A percentile compares a stretch with the other conserved stretches of the same genome.
Conservation (phyloP, 2,113 vertebrate genomes). For the Leucosticte australis region DNA sequence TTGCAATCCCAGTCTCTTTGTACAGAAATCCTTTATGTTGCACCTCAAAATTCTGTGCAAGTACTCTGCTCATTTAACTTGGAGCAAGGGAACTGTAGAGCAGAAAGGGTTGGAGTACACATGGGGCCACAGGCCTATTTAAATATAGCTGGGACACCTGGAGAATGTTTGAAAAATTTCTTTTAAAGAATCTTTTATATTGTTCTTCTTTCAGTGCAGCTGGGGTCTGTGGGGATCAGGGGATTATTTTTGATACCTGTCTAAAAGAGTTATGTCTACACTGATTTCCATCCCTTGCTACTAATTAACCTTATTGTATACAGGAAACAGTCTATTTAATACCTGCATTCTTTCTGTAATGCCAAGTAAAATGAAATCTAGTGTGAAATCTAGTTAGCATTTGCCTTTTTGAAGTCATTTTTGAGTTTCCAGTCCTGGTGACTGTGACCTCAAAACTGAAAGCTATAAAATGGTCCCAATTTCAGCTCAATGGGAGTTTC, state of each 20-base stretch:
- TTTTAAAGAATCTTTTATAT: slow-evolving; percentile 77
- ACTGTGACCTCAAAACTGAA: slow-evolving; percentile 81
- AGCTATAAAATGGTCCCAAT: slow-evolving; percentile 67
- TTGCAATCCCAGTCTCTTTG: slow-evolving; percentile 65
- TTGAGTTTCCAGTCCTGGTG: slow-evolving; percentile 78
- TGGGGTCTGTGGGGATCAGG: slow-evolving; percentile 75
- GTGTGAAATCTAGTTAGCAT: slow-evolving; percentile 83
- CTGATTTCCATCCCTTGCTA: slow-evolving; percentile 78
- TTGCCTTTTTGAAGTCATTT: slow-evolving; percentile 83
- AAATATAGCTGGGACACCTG: slow-evolving; percentile 71
- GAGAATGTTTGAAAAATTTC: slow-evolving; percentile 76
- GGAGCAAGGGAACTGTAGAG: slow-evolving; percentile 27
- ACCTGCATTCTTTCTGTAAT: slow-evolving; percentile 82
- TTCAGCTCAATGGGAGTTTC: slow-evolving; percentile 47
- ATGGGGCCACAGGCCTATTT: slow-evolving; percentile 45
- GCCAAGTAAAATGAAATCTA: slow-evolving; percentile 81
- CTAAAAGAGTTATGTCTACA: slow-evolving; percentile 82
- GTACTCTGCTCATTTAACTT: slow-evolving; percentile 58
- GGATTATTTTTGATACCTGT: slow-evolving; percentile 86
- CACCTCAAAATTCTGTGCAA: slow-evolving; percentile 66
- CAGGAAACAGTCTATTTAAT: slow-evolving; percentile 81
- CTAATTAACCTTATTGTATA: slow-evolving; percentile 83
- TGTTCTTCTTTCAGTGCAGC: slow-evolving; percentile 75
- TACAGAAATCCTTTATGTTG: slow-evolving; percentile 59
- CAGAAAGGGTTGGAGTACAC: slow-evolving; percentile 30